phyloP scores from a whole-genome alignment of 2,113 vertebrate species.

The Empidonax alnorum region DNA sequence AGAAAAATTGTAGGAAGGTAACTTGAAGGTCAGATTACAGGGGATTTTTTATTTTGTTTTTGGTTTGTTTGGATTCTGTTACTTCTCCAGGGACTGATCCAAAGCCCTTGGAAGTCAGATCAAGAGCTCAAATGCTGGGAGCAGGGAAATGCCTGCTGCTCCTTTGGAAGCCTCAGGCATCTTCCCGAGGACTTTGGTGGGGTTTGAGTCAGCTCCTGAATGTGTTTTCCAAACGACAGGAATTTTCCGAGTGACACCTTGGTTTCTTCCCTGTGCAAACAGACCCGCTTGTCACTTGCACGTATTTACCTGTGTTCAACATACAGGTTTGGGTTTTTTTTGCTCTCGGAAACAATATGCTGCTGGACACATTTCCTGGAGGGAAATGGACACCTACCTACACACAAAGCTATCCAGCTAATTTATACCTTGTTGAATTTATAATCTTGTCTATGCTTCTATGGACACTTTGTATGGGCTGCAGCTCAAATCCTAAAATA shows the following conservation, averaged over 20 bases:
- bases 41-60: neutral
- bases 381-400: constrained; percentile 71
- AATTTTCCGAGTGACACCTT: neutral
- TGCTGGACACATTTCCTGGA: constrained; percentile 63
- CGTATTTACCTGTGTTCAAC: constrained; percentile 35
- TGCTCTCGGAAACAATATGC: constrained; percentile 34
- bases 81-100: constrained; percentile 3
- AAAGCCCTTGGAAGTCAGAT: neutral
- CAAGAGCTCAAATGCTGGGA: neutral
- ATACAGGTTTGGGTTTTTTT: constrained; percentile 30
- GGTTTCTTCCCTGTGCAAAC: constrained; percentile 31
- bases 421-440: constrained; percentile 73
- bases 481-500: constrained; percentile 74
- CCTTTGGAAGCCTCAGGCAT: neutral
- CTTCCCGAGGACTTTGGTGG: rapidly evolving
- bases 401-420: constrained; percentile 63
- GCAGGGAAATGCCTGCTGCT: neutral
- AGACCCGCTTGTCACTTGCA: constrained; percentile 41
- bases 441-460: constrained; percentile 73
- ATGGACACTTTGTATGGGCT: constrained; percentile 78
- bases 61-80: constrained; percentile 10
- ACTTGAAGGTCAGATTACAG: constrained; percentile 3
- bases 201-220: constrained; percentile 4
- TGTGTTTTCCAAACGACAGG: neutral
- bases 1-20: constrained; percentile 19